phyloP scores from a whole-genome alignment of 1,140 invertebrate species.

The Saccostrea echinata region DNA sequence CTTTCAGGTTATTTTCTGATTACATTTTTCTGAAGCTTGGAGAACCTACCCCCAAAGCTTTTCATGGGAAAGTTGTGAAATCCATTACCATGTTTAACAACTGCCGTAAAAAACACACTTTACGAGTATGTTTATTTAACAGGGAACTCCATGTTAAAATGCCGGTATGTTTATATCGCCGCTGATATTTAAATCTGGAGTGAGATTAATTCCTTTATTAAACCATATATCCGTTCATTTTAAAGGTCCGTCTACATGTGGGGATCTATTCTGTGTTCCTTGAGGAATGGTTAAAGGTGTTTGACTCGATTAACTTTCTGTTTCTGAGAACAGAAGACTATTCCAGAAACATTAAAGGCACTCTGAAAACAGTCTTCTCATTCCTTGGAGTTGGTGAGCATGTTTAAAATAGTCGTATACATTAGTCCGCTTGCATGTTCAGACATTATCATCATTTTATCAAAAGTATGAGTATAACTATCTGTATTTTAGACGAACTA shows the following conservation, averaged over 20 bases:
- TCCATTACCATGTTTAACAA: constrained; percentile 60
- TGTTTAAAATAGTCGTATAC: background rate
- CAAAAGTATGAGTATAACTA: background rate
- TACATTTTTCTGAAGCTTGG: constrained; percentile 70
- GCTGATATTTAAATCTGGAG: background rate
- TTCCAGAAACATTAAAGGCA: constrained; percentile 92
- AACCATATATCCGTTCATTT: constrained; percentile 5
- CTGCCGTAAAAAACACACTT: constrained; percentile 60
- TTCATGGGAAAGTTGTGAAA: constrained; percentile 57
- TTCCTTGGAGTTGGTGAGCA: constrained; percentile 85
- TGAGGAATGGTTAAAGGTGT: constrained; percentile 69
- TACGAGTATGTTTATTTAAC: constrained; percentile 65
- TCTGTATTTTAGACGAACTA: constrained; percentile 49
- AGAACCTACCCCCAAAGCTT: constrained; percentile 59
- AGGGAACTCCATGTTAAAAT: constrained; percentile 58
- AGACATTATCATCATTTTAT: constrained; percentile 5
- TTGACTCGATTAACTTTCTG: constrained; percentile 65
- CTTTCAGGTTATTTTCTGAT: constrained; percentile 68
- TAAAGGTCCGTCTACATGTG: constrained; percentile 62
- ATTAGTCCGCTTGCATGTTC: background rate
- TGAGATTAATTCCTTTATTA: background rate
- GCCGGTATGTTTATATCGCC: background rate
- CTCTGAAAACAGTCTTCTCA: constrained; percentile 85
- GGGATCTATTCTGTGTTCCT: constrained; percentile 68
- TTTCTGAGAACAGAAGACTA: constrained; percentile 90